phyloP scores from a whole-genome alignment of 2,113 vertebrate species.

The Crocuta crocuta region DNA sequence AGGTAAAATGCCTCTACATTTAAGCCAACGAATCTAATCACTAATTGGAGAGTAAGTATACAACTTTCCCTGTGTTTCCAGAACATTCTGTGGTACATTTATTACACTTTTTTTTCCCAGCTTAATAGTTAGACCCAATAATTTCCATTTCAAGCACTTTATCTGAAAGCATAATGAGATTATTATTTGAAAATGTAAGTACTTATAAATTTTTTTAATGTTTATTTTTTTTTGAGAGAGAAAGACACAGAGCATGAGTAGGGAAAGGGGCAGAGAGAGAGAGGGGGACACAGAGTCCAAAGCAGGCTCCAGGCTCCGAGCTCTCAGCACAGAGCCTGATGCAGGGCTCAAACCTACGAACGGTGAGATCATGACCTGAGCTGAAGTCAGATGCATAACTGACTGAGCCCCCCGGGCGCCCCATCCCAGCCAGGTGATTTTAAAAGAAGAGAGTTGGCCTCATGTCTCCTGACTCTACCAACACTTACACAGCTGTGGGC shows the following conservation, averaged over 20 bases:
- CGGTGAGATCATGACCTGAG: too few species aligned
- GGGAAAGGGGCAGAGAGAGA: too few species aligned
- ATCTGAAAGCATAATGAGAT: not conserved
- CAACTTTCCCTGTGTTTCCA: not conserved
- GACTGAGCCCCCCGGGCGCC: not conserved
- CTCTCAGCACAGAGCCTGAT: too few species aligned
- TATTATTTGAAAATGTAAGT: slow-evolving; percentile 33
- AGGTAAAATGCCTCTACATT: not conserved
- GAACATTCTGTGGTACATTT: not conserved
- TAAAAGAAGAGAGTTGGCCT: not conserved
- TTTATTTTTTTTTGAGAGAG: too few species aligned
- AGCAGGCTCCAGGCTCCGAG: too few species aligned
- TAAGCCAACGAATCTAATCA: not conserved
- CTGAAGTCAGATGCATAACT: too few species aligned
- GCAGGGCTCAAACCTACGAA: too few species aligned
- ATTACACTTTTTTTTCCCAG: not conserved
- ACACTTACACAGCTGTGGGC: too few species aligned
- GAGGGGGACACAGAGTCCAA: too few species aligned
- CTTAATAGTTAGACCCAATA: not conserved
- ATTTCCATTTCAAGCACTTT: not conserved
- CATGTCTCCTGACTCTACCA: not conserved
- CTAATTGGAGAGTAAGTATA: not conserved
- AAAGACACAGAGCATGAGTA: too few species aligned
- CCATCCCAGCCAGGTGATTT: not conserved
- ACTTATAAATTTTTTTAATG: too few species aligned